Evolutionary conservation across 2,113 vertebrate species (phyloP), one percentile per base, ranked within the genome.

Genomic region (Nerophis lumbriciformis): DNA sequence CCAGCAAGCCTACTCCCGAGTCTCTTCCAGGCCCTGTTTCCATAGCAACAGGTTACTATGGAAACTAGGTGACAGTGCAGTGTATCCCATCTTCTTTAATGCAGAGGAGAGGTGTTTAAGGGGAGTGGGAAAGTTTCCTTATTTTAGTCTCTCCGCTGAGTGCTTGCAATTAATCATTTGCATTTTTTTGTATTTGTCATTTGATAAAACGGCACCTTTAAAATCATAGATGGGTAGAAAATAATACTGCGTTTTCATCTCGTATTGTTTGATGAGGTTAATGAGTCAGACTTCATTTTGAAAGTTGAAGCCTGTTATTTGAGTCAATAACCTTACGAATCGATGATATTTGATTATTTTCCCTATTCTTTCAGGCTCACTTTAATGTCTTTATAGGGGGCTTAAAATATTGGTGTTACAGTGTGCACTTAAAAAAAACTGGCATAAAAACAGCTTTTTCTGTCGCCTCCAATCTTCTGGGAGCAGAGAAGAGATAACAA

Each of bases 11-110:
- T 9, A 79, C 80, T 79, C 83, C 80, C 12, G 74, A 82, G 73
- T 83, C 75, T 77, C 65, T 75, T 81, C 83, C 81, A 81, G 76
- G 75, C 69, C 78, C 68, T 85, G 90, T 92, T 91, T 89, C 91
- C 87, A 91, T 91, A 88, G 88, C 85, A 87, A 90, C 88, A 77
- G 61, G 88, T 90, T 87, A 79, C 91, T 88, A 90, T 91, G 88
- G 91, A 87, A 90, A 91, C 89, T 83, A 78, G 82, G 86, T 90
- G 88, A 86, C 87, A 90, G 86, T 82, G 83, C 85, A 77, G 80
- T 38, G 66, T 82, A 81, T 85, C 83, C 81, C 80, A 56, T 78
- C 80, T 76, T 63, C 72, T 82, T 28, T 71, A 66, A 67, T 37
- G 53, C 71, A 57, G 62, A 47, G 48, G 16, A 81, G 75, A 77